Conservation (phyloP, 2,113 vertebrate species). For the Dasyprocta punctata region DNA sequence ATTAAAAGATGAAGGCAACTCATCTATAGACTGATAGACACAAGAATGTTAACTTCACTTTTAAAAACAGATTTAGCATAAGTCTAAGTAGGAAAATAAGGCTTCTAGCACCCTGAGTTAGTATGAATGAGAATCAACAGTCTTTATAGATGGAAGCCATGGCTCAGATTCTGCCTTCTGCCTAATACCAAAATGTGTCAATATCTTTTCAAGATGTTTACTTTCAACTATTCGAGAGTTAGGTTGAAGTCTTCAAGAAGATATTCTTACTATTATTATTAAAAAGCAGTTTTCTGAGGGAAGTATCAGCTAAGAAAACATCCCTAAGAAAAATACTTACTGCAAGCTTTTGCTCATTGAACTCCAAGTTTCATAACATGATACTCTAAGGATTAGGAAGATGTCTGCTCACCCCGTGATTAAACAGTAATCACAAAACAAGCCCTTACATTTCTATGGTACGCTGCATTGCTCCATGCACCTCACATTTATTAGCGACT, state of each 20-base stretch:
- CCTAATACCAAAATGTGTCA: not conserved
- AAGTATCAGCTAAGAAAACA: not conserved
- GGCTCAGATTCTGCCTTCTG: not conserved
- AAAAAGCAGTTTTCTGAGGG: not conserved
- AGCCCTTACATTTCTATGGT: not conserved
- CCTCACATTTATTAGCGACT: not conserved
- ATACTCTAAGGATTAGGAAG: not conserved
- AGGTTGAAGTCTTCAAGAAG: not conserved
- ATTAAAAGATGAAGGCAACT: not conserved
- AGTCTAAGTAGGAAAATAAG: not conserved
- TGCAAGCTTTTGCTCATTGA: not conserved
- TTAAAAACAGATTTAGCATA: not conserved
- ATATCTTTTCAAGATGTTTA: slow-evolving; percentile 10
- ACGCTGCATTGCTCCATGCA: not conserved
- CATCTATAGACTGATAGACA: not conserved
- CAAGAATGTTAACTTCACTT: not conserved
- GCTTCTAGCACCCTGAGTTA: not conserved
- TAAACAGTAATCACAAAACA: not conserved
- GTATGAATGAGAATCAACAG: not conserved
- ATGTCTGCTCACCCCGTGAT: not conserved
- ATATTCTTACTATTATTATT: not conserved
- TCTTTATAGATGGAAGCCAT: not conserved
- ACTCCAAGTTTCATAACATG: not conserved
- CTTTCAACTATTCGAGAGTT: not conserved
- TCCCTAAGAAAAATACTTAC: not conserved